Percentiles rank a stretch among this genome's conserved stretches.
Evolutionary conservation across 2,113 vertebrate species (phyloP).

Genomic region (Oostethus manadensis): DNA sequence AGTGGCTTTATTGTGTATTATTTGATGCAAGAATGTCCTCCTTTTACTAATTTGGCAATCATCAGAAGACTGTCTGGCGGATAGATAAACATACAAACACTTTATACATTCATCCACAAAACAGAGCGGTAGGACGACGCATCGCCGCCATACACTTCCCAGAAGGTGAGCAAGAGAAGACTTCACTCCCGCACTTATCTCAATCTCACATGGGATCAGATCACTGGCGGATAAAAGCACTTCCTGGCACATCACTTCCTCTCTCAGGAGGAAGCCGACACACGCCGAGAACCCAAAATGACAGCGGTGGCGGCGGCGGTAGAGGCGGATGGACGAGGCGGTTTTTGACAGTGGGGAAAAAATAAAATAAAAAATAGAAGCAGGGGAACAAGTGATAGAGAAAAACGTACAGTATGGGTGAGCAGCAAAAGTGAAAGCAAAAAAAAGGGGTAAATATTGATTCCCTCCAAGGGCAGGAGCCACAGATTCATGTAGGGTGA

Average conservation of each 20-base stretch:
- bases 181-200: slow-evolving; percentile 52
- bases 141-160: slow-evolving; percentile 27
- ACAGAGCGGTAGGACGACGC: not conserved
- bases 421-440: not conserved
- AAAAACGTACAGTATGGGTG: not conserved
- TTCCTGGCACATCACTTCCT: slow-evolving; percentile 68
- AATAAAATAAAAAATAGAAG: not conserved
- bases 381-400: not conserved
- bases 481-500: slow-evolving; percentile 12
- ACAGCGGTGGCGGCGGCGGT: slow-evolving; percentile 3
- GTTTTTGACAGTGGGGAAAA: slow-evolving; percentile 22
- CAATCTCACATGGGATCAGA: slow-evolving; percentile 68
- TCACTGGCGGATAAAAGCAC: slow-evolving; percentile 65
- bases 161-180: slow-evolving; percentile 23
- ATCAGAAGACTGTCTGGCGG: slow-evolving; percentile 26
- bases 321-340: slow-evolving; percentile 12
- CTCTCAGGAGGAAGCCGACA: slow-evolving; percentile 55
- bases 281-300: slow-evolving; percentile 37
- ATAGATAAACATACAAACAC: not conserved
- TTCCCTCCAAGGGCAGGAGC: slow-evolving; percentile 30
- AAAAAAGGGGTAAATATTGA: slow-evolving; percentile 26
- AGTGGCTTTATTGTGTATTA: too few species aligned
- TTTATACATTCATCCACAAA: not conserved
- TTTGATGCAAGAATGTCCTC: too few species aligned
- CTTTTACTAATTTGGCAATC: slow-evolving; percentile 38